Evolutionary conservation across 2,888 invertebrate species (phyloP).

Genomic region (Cynaeus angustus): DNA sequence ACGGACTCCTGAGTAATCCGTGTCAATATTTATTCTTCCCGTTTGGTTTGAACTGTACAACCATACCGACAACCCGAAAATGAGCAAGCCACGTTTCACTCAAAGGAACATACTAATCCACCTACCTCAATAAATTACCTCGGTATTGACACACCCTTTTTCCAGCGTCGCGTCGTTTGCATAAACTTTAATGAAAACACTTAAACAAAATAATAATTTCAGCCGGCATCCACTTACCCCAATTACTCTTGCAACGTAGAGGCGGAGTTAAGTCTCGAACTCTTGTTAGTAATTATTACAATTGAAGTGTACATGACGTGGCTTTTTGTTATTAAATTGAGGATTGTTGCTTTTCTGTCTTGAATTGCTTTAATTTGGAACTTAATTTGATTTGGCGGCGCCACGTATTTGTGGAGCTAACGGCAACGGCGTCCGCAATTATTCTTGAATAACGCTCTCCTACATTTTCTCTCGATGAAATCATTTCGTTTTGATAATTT

Average conservation of each 20-base stretch:
- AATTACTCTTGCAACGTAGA: conserved; percentile 28
- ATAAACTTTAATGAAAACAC: conserved; percentile 40
- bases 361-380: conserved; percentile 59
- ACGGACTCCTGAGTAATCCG: conserved; percentile 51
- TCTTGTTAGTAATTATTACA: conserved; percentile 58
- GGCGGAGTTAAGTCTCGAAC: conserved; percentile 36
- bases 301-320: conserved; percentile 62
- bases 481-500: conserved; percentile 36
- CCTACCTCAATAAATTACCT: conserved; percentile 13
- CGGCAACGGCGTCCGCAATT: conserved; percentile 49
- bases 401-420: conserved; percentile 52
- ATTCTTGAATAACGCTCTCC: conserved; percentile 44
- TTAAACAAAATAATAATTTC: conserved; percentile 38
- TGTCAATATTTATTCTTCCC: conserved; percentile 50
- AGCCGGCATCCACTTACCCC: conserved; percentile 37
- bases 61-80: conserved; percentile 40
- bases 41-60: conserved; percentile 43
- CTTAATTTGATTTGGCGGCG: conserved; percentile 59
- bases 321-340: conserved; percentile 62
- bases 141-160: conserved; percentile 23
- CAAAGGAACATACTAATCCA: conserved; percentile 16
- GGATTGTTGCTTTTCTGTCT: conserved; percentile 60
- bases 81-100: conserved; percentile 38
- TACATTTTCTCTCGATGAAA: conserved; percentile 40
- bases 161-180: conserved; percentile 16